Evolutionary conservation across 1,140 invertebrate species (phyloP).

Genomic region (Drosophila pseudoananassae): DNA sequence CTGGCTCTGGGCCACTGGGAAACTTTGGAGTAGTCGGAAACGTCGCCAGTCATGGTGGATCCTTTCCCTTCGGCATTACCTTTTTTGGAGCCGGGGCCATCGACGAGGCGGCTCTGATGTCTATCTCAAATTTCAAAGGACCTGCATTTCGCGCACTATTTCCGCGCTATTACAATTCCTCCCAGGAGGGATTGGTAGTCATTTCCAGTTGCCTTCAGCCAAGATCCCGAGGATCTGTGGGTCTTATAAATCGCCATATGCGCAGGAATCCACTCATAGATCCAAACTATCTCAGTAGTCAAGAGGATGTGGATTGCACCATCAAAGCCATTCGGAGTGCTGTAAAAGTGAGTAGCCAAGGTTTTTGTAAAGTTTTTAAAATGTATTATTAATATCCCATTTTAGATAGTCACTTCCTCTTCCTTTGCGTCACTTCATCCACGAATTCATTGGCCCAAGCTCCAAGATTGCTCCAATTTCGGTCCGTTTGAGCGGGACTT

Average conservation of each 20-base stretch:
- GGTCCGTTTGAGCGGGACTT: constrained; percentile 76
- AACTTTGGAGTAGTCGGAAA: constrained; percentile 87
- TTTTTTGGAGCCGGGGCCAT: constrained; percentile 88
- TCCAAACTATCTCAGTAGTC: constrained; percentile 89
- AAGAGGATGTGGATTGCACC: constrained; percentile 87
- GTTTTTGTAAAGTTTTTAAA: background rate
- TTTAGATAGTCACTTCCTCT: constrained; percentile 84
- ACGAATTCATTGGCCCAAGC: constrained; percentile 87
- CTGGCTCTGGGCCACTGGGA: constrained; percentile 86
- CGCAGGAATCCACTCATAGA: constrained; percentile 88
- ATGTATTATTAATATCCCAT: background rate
- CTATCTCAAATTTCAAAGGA: constrained; percentile 88
- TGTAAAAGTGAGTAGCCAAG: constrained; percentile 70
- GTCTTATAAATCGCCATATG: constrained; percentile 86
- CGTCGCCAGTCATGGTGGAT: constrained; percentile 76
- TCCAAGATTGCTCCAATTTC: constrained; percentile 86
- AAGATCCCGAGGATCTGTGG: constrained; percentile 87
- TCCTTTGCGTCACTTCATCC: constrained; percentile 87
- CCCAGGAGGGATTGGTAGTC: constrained; percentile 88
- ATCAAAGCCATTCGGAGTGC: constrained; percentile 87
- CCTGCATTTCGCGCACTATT: constrained; percentile 88
- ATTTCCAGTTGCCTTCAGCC: constrained; percentile 88
- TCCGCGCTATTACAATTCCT: constrained; percentile 86
- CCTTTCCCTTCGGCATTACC: constrained; percentile 85
- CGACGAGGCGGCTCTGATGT: constrained; percentile 87